phyloP scores from a whole-genome alignment of 53 echinoderm and acorn worm genomes.

The Actinopyga echinites region DNA sequence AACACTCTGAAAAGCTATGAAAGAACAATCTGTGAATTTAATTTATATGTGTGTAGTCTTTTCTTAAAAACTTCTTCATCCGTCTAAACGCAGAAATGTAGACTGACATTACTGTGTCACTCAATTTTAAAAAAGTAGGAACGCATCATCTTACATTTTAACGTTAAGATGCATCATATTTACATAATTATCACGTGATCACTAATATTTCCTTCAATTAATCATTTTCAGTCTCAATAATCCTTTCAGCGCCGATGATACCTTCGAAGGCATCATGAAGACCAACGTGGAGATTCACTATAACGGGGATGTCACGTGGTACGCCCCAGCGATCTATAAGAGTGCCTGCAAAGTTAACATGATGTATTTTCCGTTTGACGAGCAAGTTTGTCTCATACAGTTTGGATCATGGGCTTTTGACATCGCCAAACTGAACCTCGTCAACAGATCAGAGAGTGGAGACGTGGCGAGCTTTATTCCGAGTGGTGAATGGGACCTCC shows the following conservation, averaged over 20 bases:
- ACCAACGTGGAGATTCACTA: constrained; percentile 77
- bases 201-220: neutral
- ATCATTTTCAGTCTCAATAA: constrained; percentile 27
- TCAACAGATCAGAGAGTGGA: constrained; percentile 67
- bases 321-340: constrained; percentile 89
- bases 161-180: neutral
- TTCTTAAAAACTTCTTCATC: too few species aligned
- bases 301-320: constrained; percentile 77
- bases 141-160: neutral
- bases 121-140: too few species aligned
- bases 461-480: constrained; percentile 68
- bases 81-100: too few species aligned
- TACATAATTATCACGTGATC: neutral
- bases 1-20: too few species aligned
- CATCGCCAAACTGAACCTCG: constrained; percentile 65
- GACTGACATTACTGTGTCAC: too few species aligned
- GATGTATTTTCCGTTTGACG: constrained; percentile 86
- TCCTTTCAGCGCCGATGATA: constrained; percentile 77
- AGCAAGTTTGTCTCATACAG: constrained; percentile 73
- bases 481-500: constrained; percentile 87
- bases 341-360: constrained; percentile 93
- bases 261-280: constrained; percentile 87
- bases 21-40: too few species aligned
- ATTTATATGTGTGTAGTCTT: too few species aligned
- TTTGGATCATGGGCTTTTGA: constrained; percentile 93